Evolutionary conservation across 2,797 vertebrate species (phyloP), one percentile per base, ranked within the genome.

Genomic region (Babyrousa celebensis): DNA sequence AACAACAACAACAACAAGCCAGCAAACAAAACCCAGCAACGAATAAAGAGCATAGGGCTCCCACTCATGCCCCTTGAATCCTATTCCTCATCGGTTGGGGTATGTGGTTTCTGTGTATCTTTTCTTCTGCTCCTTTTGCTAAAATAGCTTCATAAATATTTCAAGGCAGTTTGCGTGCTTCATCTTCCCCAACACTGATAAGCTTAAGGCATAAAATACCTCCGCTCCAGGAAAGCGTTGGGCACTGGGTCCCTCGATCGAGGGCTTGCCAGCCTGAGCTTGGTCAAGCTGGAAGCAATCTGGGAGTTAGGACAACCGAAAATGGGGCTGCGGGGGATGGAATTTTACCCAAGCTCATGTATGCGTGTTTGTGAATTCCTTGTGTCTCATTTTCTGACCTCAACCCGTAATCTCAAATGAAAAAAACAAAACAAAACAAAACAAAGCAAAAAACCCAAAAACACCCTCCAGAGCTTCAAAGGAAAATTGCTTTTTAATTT

Each of bases 401-500:
- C 96, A 77, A 72, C 74, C 88, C 96, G 91, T 68, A 85, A 93
- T 88, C 77, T 60, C 70, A 70, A 95, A 79, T 48, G 71, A 87
- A 65, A 79, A 25, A 65, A 48, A 72, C n/a, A n/a, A 36, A 36
- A 36, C 3, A 36, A 36, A 36, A 36, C 36, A 36, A 36, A 36
- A n/a, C n/a, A n/a, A 36, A 36, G 4, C 36, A 36, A 21, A 40
- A 65, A 75, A 20, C 48, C 16, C n/a, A n/a, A 25, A 74, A 56
- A 14, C 32, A 6, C 6, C 20, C 0, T 9, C 32, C 77, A 65
- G 48, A 56, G 74, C 92, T 96, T 97, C 97, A 97, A 96, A 97
- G 68, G 91, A 80, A 95, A 86, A 67, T 36, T 12, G 56, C 29
- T 87, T 96, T 96, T 91, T 75, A 63, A 96, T 91, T 91, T 92